phyloP scores from a whole-genome alignment of 1,140 invertebrate species.

The Solen grandis region DNA sequence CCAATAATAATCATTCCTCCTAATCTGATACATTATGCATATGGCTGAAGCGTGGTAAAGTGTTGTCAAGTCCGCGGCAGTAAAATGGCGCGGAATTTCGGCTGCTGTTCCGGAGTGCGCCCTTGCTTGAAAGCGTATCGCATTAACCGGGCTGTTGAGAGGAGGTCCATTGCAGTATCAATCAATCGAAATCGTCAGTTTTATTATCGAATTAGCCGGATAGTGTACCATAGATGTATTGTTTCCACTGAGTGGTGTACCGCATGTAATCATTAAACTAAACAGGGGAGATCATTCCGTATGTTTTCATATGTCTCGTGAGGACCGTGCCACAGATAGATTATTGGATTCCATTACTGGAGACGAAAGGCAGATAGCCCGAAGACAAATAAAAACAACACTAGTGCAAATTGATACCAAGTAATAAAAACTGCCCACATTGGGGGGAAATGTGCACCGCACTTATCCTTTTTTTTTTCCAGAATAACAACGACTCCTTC shows the following conservation, averaged over 20 bases:
- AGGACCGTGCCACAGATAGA: slow-evolving; percentile 9
- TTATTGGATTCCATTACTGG: slow-evolving; percentile 2
- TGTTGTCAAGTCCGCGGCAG: too few relatives aligned
- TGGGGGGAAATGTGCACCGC: neutral
- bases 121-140: too few relatives aligned
- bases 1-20: too few relatives aligned
- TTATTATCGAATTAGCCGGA: slow-evolving; percentile 22
- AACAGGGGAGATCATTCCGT: slow-evolving; percentile 17
- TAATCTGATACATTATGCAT: too few relatives aligned
- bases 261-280: slow-evolving; percentile 27
- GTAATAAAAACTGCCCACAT: neutral
- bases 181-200: slow-evolving; percentile 5
- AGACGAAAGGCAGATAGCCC: neutral
- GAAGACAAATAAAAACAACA: slow-evolving; percentile 33
- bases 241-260: neutral
- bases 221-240: neutral
- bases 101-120: too few relatives aligned
- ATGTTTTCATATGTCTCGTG: slow-evolving; percentile 41
- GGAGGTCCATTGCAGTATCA: too few relatives aligned
- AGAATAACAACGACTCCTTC: neutral
- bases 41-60: too few relatives aligned
- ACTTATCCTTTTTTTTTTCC: neutral
- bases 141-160: too few relatives aligned
- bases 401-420: neutral
- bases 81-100: too few relatives aligned